Evolutionary conservation across 2,797 vertebrate species (phyloP).

Genomic region (Sebastes umbrosus): DNA sequence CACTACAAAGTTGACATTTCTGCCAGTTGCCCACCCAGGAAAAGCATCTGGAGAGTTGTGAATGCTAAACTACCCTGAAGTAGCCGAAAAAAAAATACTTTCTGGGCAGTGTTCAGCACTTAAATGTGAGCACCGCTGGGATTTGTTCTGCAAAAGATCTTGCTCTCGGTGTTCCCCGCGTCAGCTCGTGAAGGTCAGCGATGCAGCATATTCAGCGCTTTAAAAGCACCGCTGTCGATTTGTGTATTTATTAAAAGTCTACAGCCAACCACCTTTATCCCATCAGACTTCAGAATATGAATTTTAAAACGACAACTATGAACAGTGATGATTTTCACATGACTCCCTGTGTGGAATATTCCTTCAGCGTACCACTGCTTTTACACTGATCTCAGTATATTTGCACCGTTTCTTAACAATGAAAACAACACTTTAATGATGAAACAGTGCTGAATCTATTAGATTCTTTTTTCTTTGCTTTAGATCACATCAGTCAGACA

Average conservation of each 20-base stretch:
- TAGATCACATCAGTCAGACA: conserved; percentile 10
- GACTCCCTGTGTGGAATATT: background rate
- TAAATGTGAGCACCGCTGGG: conserved; percentile 10
- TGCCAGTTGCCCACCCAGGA: background rate
- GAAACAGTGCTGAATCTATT: background rate
- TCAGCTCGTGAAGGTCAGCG: conserved; percentile 42
- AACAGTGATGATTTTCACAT: background rate
- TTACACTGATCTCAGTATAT: background rate
- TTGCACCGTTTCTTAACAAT: background rate
- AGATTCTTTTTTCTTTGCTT: background rate
- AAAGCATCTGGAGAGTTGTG: conserved; percentile 4
- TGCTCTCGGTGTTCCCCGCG: background rate
- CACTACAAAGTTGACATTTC: conserved; percentile 3
- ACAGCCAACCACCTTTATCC: background rate
- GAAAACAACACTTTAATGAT: background rate
- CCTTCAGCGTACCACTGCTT: background rate
- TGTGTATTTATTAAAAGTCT: conserved; percentile 12
- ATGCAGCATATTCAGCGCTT: conserved; percentile 12
- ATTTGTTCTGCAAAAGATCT: conserved; percentile 31
- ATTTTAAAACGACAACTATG: conserved; percentile 12
- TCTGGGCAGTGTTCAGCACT: background rate
- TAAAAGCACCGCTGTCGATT: conserved; percentile 18
- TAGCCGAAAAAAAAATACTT: background rate
- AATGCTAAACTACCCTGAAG: conserved; percentile 12
- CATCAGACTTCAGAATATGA: conserved; percentile 10